Evolutionary conservation across 2,888 invertebrate genomes (phyloP).

Genomic region (Sinohyriopsis cumingii): DNA sequence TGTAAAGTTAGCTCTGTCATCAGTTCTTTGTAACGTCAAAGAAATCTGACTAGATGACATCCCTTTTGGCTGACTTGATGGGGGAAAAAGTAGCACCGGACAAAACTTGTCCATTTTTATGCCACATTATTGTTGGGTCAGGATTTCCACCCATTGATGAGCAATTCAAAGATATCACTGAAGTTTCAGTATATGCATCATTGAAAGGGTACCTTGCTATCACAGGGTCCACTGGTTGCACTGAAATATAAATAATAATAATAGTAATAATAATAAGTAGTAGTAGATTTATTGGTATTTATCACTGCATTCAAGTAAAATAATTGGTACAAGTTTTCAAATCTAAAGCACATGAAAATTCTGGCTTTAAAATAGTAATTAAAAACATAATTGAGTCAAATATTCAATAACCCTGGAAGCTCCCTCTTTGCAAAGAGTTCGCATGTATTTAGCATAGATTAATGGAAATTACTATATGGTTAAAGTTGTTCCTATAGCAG

Average conservation of each 20-base stretch:
- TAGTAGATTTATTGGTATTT: too few relatives aligned
- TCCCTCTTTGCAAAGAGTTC: too few relatives aligned
- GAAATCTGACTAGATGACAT: constrained; percentile 38
- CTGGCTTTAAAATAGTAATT: too few relatives aligned
- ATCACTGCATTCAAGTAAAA: too few relatives aligned
- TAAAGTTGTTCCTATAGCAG: neutral
- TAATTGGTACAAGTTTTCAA: too few relatives aligned
- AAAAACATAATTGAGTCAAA: too few relatives aligned
- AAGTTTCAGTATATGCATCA: constrained; percentile 39
- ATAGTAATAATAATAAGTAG: neutral
- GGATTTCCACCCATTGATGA: constrained; percentile 57
- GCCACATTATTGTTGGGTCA: constrained; percentile 51
- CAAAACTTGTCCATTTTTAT: constrained; percentile 48
- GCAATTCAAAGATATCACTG: constrained; percentile 53
- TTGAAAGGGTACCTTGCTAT: constrained; percentile 35
- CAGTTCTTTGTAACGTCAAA: constrained; percentile 30
- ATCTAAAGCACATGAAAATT: too few relatives aligned
- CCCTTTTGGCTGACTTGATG: constrained; percentile 22
- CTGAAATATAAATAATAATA: constrained; percentile 36
- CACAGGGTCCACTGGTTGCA: constrained; percentile 47
- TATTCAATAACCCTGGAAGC: too few relatives aligned
- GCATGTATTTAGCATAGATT: neutral
- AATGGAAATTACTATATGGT: constrained; percentile 6
- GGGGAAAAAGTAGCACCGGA: constrained; percentile 33
- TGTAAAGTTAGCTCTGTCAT: constrained; percentile 55